Evolutionary conservation across 2,113 vertebrate species (phyloP).

Genomic region (Nanorana parkeri): DNA sequence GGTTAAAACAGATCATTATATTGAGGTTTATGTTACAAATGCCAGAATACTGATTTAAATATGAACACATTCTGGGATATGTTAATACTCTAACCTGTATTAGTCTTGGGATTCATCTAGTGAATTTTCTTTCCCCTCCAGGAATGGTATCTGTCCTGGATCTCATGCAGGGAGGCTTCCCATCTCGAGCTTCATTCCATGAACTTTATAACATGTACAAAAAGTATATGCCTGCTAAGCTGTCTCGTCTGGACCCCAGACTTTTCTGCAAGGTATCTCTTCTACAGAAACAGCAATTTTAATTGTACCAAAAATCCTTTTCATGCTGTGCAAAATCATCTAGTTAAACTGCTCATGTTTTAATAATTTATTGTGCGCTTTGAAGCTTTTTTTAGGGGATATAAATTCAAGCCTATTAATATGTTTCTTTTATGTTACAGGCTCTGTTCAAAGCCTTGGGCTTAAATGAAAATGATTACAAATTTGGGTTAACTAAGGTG

Average conservation of each 20-base stretch:
- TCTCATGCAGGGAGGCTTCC: conserved; percentile 98
- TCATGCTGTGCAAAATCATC: conserved; percentile 31
- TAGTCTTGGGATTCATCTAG: not conserved
- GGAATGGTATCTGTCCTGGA: conserved; percentile 98
- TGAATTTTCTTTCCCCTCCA: conserved; percentile 58
- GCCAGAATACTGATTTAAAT: too few species aligned
- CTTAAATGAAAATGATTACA: conserved; percentile 95
- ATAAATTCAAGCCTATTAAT: conserved; percentile 55
- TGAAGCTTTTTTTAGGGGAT: conserved; percentile 55
- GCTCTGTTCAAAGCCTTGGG: conserved; percentile 97
- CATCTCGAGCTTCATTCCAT: conserved; percentile 94
- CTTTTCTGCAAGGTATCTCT: conserved; percentile 93
- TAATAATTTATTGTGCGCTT: not conserved
- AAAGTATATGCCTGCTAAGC: conserved; percentile 92
- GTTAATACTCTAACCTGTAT: too few species aligned
- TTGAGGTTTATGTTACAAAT: too few species aligned
- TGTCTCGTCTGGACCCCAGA: conserved; percentile 90
- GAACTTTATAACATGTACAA: conserved; percentile 99
- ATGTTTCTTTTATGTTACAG: conserved; percentile 73
- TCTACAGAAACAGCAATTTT: conserved; percentile 25
- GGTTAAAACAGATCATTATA: too few species aligned
- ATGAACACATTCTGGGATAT: too few species aligned
- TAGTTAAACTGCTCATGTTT: conserved; percentile 30
- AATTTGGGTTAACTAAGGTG: conserved; percentile 96
- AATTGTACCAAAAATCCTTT: conserved; percentile 36